A percentile compares a stretch with the other conserved stretches of the same genome.
phyloP scores from a whole-genome alignment of 2,113 vertebrate species.

The Siniperca knerii region DNA sequence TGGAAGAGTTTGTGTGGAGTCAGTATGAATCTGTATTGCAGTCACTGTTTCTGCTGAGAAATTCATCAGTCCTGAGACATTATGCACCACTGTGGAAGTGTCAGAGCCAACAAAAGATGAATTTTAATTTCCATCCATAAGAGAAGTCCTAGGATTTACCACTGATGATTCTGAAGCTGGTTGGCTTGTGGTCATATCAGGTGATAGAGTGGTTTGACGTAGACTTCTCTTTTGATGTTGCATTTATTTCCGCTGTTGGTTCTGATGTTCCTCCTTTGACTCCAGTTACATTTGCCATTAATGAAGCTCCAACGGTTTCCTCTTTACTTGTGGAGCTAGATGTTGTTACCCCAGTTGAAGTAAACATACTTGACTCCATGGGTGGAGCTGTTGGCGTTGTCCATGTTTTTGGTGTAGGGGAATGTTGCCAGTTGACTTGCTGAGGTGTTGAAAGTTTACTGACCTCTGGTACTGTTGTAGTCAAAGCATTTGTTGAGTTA shows the following conservation, averaged over 20 bases:
- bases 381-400: neutral
- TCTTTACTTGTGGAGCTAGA: neutral
- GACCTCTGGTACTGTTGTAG: neutral
- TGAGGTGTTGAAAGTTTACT: neutral
- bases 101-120: neutral
- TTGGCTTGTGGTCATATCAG: neutral
- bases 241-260: neutral
- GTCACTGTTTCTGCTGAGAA: neutral
- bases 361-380: neutral
- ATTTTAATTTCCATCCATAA: neutral
- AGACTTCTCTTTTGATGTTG: neutral
- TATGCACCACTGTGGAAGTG: neutral
- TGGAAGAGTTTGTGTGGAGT: constrained; percentile 4
- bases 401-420: neutral
- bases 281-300: neutral
- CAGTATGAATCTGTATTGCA: neutral
- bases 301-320: neutral
- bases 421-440: neutral
- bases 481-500: constrained; percentile 1
- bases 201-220: neutral
- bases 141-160: neutral
- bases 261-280: neutral
- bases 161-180: neutral
- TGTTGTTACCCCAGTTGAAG: neutral
- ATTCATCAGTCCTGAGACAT: neutral